These are phyloP conservation scores for Sphecodes monilicornis DNA, from an alignment of 2,888 invertebrate species.

Conservation along the genomic window DNA sequence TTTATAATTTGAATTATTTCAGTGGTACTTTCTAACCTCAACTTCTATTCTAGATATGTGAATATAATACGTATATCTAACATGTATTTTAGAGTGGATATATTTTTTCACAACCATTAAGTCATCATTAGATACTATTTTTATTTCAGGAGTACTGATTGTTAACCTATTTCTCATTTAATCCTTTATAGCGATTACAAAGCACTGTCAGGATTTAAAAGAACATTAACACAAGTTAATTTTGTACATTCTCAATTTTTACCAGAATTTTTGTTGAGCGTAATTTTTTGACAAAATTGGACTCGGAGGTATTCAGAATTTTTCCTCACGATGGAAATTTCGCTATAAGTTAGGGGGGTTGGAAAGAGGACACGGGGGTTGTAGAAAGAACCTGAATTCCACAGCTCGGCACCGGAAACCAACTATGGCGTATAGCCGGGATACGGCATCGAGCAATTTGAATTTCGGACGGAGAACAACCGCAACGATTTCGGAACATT, in stretches of 20 bases:
- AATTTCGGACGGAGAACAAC: slow-evolving; percentile 41
- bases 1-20: too few species aligned
- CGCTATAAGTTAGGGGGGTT: not conserved
- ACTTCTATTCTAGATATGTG: too few species aligned
- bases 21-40: too few species aligned
- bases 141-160: too few species aligned
- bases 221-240: not conserved
- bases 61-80: too few species aligned
- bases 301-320: not conserved
- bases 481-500: slow-evolving; percentile 61
- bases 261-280: too few species aligned
- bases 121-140: too few species aligned
- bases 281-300: not conserved
- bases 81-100: too few species aligned
- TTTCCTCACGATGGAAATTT: not conserved
- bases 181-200: not conserved
- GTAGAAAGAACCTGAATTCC: not conserved
- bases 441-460: slow-evolving; percentile 18
- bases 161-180: too few species aligned
- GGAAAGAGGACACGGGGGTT: not conserved
- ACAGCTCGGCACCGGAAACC: not conserved
- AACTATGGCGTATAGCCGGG: not conserved
- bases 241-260: not conserved
- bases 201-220: not conserved
- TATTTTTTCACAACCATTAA: too few species aligned